These are phyloP conservation scores for Maconellicoccus hirsutus DNA, from an alignment of 1,140 invertebrate genomes.

Conservation along the genomic window DNA sequence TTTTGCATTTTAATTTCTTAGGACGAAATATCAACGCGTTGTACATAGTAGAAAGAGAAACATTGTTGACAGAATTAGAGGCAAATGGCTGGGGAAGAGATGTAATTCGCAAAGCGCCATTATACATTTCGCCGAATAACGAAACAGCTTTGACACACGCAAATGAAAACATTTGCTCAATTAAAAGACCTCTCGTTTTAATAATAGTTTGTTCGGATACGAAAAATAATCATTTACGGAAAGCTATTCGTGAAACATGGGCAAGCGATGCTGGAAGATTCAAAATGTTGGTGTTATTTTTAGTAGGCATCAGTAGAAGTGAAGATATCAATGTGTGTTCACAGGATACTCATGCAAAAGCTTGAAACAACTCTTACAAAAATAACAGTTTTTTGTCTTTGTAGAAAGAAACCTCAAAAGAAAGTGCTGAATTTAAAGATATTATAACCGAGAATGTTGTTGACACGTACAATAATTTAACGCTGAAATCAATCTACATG, in stretches of 20 bases:
- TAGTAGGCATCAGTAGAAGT: background rate
- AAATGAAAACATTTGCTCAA: background rate
- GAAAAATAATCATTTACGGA: background rate
- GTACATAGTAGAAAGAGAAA: too few relatives aligned
- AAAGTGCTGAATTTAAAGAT: conserved; percentile 55
- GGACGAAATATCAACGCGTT: too few relatives aligned
- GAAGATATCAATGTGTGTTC: background rate
- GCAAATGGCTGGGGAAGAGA: background rate
- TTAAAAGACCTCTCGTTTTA: background rate
- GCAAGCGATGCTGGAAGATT: background rate
- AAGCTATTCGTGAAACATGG: background rate
- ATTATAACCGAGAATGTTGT: conserved; percentile 82
- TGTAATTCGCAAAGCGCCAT: background rate
- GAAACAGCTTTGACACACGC: background rate
- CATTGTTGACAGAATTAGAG: background rate
- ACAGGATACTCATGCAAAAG: too few relatives aligned
- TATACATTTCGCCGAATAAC: background rate
- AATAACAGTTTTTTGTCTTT: too few relatives aligned
- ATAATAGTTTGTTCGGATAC: background rate
- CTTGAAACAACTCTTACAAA: too few relatives aligned
- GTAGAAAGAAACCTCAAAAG: too few relatives aligned
- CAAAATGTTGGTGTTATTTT: background rate
- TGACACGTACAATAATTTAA: conserved; percentile 88
- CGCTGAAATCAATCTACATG: conserved; percentile 77
- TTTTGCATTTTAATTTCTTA: too few relatives aligned